Percentiles rank a stretch among this genome's conserved stretches.
These are phyloP conservation scores for Squalus acanthias DNA, from an alignment of 2,797 vertebrate genomes.

Conservation along the genomic window DNA sequence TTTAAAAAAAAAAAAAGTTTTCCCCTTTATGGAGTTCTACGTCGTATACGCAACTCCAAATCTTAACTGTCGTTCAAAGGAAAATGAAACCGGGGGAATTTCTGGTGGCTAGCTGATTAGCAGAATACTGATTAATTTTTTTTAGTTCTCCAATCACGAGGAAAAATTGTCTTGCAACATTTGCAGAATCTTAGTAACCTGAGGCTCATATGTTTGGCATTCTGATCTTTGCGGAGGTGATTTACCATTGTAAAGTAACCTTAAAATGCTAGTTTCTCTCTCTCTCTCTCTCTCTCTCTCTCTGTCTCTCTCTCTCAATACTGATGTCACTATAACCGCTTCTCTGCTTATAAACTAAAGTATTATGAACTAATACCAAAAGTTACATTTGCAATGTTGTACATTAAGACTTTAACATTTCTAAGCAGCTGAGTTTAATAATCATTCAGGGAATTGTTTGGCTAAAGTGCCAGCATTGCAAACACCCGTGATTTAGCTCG, in stretches of 20 bases:
- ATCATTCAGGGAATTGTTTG: not conserved
- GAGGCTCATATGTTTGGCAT: not conserved
- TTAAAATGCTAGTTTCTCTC: not conserved
- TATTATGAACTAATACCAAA: not conserved
- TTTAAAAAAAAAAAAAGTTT: not conserved
- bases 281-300: too few relatives aligned
- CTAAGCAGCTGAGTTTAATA: not conserved
- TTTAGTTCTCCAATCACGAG: not conserved
- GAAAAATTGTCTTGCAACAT: not conserved
- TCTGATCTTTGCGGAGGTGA: not conserved
- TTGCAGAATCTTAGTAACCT: not conserved
- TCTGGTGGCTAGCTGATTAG: not conserved
- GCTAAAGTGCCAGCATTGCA: not conserved
- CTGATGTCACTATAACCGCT: too few relatives aligned
- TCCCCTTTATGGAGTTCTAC: not conserved
- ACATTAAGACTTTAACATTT: not conserved
- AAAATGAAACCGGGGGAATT: not conserved
- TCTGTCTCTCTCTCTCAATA: not conserved
- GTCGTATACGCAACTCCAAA: not conserved
- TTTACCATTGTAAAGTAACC: not conserved
- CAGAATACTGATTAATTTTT: slow-evolving; percentile 10
- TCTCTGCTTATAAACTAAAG: not conserved
- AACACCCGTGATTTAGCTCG: not conserved
- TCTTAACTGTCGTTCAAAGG: not conserved
- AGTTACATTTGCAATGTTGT: not conserved